Evolutionary conservation across 2,113 vertebrate genomes (phyloP), one percentile per base, ranked within the genome.

Genomic region (Catharus bicknelli): DNA sequence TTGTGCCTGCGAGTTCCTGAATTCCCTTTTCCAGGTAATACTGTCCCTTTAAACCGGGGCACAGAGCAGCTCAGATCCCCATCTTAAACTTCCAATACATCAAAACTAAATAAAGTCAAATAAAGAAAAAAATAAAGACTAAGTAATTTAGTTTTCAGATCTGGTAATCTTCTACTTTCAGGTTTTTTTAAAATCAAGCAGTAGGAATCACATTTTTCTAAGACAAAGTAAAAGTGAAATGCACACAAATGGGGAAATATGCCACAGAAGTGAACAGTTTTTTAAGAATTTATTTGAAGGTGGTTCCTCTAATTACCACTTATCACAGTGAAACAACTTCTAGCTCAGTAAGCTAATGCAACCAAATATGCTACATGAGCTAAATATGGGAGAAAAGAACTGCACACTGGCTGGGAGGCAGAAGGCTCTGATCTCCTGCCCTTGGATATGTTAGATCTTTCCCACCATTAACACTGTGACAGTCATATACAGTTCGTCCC

Each of bases 281-380:
- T 91, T 82, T 42, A 88, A 66, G 45, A 94, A 89, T 86, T 88
- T 81, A 79, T 80, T 81, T 73, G 84, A 93, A 92, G 78, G 74
- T 86, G 54, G 51, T 70, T 92, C 93, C 81, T 84, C 77, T 82
- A 93, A 94, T 89, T 93, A 79, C 81, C 6, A 1, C 57, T 83
- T 78, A 87, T 62, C 77, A 75, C 54, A 84, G 77, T 69, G 89
- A 89, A 94, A 89, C 42, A 82, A 93, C 27, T 82, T 93, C 75
- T 51, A 86, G 55, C 73, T 88, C 1, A 2, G 82, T 42, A 85
- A 90, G 76, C 68, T 89, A 79, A 74, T 83, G 64, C 62, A 86
- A 95, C 83, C 83, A 94, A 90, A 61, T n/a, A 42, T 6, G 69
- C 48, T 67, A 88, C 40, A 61, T 45, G 50, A 34, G 22, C 82